phyloP scores from a whole-genome alignment of 2,888 invertebrate species.

The Ephialtes manifestator region DNA sequence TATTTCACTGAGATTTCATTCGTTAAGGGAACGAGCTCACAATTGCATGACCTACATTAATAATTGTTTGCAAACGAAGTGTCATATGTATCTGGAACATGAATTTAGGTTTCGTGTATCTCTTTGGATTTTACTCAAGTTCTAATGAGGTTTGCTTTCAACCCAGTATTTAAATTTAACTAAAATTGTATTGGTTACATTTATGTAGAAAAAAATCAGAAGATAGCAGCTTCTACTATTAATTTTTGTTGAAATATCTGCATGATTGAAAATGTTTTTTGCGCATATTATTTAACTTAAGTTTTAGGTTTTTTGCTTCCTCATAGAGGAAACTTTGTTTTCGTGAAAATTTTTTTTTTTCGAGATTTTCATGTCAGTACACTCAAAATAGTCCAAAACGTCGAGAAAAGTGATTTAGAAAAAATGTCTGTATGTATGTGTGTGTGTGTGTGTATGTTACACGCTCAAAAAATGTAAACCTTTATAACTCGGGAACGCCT shows the following conservation, averaged over 20 bases:
- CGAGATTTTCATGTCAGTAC: too few species aligned
- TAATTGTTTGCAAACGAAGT: constrained; percentile 9
- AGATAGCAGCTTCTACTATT: neutral
- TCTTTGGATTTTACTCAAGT: neutral
- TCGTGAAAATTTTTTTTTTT: too few species aligned
- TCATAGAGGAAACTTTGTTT: too few species aligned
- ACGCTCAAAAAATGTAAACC: too few species aligned
- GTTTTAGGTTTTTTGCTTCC: too few species aligned
- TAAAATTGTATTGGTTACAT: neutral
- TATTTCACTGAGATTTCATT: constrained; percentile 59
- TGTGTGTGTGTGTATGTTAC: too few species aligned
- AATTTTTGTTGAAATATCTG: neutral
- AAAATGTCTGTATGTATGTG: too few species aligned
- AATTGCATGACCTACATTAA: constrained; percentile 53
- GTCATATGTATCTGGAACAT: neutral
- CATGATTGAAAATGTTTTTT: neutral
- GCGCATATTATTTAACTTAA: too few species aligned
- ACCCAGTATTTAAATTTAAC: neutral
- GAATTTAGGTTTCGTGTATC: neutral
- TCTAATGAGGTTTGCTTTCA: neutral
- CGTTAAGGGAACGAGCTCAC: constrained; percentile 46
- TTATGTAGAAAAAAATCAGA: neutral
- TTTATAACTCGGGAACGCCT: too few species aligned
- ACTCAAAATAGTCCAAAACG: too few species aligned
- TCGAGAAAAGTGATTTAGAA: too few species aligned